phyloP scores from a whole-genome alignment of 2,888 invertebrate genomes.

The Aporophyla nigra region DNA sequence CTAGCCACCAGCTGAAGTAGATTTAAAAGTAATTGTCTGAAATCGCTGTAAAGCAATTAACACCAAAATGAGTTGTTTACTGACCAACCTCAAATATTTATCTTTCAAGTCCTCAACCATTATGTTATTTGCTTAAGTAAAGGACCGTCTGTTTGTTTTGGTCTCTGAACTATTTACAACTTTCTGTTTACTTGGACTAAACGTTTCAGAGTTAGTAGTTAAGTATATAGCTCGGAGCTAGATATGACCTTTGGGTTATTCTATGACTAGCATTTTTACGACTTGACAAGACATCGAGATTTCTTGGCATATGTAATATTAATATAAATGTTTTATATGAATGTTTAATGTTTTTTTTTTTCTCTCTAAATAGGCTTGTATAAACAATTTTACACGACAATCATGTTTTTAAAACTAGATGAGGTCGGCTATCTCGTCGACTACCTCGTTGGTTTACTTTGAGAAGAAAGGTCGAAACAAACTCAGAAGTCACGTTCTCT shows the following conservation, averaged over 20 bases:
- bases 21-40: neutral
- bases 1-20: neutral
- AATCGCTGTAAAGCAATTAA: constrained; percentile 20
- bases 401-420: no score
- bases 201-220: constrained; percentile 23
- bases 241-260: neutral
- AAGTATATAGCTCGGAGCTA: neutral
- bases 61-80: constrained; percentile 24
- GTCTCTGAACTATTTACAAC: constrained; percentile 14
- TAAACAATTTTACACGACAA: no score
- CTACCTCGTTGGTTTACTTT: no score
- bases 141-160: constrained; percentile 32
- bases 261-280: neutral
- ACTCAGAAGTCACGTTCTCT: no score
- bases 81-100: constrained; percentile 47
- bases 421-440: no score
- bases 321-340: no score
- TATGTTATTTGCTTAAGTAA: constrained; percentile 53
- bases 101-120: constrained; percentile 9
- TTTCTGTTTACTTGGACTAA: constrained; percentile 37
- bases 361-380: no score
- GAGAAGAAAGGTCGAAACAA: no score
- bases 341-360: no score
- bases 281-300: neutral
- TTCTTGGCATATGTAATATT: no score